Evolutionary conservation across 2,797 vertebrate species (phyloP).

Genomic region (Paramormyrops hopkinsi): DNA sequence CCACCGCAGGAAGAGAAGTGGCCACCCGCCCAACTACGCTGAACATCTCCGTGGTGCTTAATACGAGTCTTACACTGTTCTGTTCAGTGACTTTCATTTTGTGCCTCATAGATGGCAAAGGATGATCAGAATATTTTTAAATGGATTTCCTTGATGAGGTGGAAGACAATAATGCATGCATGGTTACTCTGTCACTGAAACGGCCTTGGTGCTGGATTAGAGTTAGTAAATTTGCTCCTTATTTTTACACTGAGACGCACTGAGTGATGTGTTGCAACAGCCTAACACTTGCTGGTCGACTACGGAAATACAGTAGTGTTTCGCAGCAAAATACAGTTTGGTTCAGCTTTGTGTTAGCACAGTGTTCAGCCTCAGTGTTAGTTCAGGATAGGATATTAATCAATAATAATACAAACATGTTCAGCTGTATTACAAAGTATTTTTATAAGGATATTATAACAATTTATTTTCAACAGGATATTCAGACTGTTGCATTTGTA

Average conservation of each 20-base stretch:
- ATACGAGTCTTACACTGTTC: background rate
- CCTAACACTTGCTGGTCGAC: constrained; percentile 39
- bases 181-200: constrained; percentile 33
- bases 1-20: background rate
- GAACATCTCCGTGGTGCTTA: background rate
- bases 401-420: constrained; percentile 1
- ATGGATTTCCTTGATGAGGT: constrained; percentile 32
- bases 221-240: background rate
- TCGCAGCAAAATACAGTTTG: constrained; percentile 4
- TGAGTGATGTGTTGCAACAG: constrained; percentile 12
- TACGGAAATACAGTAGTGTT: constrained; percentile 38
- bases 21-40: background rate
- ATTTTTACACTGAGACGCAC: background rate
- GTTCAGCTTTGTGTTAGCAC: constrained; percentile 19
- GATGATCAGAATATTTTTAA: constrained; percentile 18
- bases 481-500: background rate
- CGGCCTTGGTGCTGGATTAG: constrained; percentile 25
- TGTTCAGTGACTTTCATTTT: background rate
- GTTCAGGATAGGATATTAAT: constrained; percentile 31
- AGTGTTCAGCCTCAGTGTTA: constrained; percentile 10
- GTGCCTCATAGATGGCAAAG: background rate
- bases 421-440: constrained; percentile 19
- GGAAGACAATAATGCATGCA: constrained; percentile 38
- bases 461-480: background rate
- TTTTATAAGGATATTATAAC: background rate